Percentiles rank a stretch among this genome's conserved stretches.
phyloP scores from a whole-genome alignment of 2,797 vertebrate species.

The Agapornis canus region DNA sequence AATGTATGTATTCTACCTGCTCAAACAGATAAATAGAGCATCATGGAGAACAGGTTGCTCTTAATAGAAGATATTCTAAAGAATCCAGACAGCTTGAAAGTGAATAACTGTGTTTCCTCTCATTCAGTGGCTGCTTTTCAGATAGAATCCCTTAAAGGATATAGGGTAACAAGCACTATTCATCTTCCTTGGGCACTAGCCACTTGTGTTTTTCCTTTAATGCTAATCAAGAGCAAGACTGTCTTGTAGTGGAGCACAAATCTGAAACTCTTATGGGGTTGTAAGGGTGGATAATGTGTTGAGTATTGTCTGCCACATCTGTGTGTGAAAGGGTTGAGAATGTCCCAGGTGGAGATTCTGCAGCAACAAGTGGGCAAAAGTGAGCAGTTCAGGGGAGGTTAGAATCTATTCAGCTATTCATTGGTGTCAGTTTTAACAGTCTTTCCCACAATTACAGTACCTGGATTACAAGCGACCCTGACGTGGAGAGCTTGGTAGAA shows the following conservation, averaged over 20 bases:
- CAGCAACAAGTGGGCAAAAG: background rate
- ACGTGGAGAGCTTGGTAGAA: background rate
- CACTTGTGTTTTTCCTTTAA: background rate
- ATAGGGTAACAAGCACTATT: background rate
- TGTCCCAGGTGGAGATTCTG: background rate
- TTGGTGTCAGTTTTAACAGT: background rate
- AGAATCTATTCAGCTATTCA: background rate
- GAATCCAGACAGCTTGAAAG: background rate
- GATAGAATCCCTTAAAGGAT: background rate
- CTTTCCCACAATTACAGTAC: background rate
- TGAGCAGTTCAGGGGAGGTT: background rate
- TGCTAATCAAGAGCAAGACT: background rate
- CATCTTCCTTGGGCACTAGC: background rate
- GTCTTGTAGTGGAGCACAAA: background rate
- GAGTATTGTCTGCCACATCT: background rate
- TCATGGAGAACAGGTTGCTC: rapidly evolving
- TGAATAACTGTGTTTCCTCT: background rate
- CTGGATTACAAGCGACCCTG: background rate
- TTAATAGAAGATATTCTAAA: background rate
- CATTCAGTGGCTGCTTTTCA: background rate
- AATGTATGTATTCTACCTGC: background rate
- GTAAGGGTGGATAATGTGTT: background rate
- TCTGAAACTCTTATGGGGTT: background rate
- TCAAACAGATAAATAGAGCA: background rate
- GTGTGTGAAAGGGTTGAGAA: background rate